phyloP scores from a whole-genome alignment of 53 echinoderm and acorn worm genomes.

The Antedon mediterranea region DNA sequence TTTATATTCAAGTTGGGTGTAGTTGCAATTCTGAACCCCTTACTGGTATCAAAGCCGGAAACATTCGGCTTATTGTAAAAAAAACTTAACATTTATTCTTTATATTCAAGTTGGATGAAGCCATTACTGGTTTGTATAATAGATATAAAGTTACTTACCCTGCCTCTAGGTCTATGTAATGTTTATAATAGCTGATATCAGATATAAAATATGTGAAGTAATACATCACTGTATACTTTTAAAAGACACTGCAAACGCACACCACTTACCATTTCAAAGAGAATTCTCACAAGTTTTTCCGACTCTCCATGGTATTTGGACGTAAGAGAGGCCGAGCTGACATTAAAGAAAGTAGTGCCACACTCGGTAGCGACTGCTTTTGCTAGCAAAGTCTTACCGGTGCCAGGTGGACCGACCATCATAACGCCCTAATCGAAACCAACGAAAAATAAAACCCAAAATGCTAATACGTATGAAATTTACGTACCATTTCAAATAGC shows the following conservation, averaged over 20 bases:
- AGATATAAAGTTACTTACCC: too few relatives aligned
- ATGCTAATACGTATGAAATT: slow-evolving; percentile 3
- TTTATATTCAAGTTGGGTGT: too few relatives aligned
- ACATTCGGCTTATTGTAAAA: too few relatives aligned
- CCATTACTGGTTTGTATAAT: too few relatives aligned
- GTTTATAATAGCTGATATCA: too few relatives aligned
- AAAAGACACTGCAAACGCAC: background rate
- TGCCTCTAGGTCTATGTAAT: too few relatives aligned
- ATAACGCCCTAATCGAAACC: slow-evolving; percentile 57
- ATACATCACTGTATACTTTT: too few relatives aligned
- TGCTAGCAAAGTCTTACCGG: slow-evolving; percentile 96
- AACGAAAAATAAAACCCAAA: background rate
- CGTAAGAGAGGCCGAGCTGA: slow-evolving; percentile 90
- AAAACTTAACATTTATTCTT: too few relatives aligned
- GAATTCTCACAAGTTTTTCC: slow-evolving; percentile 77
- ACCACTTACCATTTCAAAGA: slow-evolving; percentile 95
- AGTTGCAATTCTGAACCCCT: too few relatives aligned
- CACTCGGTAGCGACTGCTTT: slow-evolving; percentile 98
- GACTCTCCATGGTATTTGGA: slow-evolving; percentile 99
- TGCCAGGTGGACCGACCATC: slow-evolving; percentile 98
- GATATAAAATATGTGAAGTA: too few relatives aligned
- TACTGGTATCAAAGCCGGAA: too few relatives aligned
- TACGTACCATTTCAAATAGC: slow-evolving; percentile 92
- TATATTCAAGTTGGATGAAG: too few relatives aligned
- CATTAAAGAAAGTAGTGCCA: slow-evolving; percentile 98